phyloP scores from a whole-genome alignment of 2,888 invertebrate genomes.

The Xestia ashworthii region DNA sequence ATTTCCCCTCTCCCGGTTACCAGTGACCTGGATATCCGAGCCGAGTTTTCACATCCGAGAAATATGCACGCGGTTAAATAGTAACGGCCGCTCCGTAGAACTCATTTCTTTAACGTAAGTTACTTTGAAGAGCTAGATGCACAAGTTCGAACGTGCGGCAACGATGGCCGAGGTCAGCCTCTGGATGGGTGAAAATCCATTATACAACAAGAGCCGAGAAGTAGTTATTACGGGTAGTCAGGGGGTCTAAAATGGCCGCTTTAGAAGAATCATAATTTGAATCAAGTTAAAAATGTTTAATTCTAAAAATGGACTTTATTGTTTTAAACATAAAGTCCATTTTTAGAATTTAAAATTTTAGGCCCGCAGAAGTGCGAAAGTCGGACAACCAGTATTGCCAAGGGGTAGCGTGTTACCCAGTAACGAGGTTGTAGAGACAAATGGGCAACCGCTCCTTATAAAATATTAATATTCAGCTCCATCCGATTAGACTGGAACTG shows the following conservation, averaged over 20 bases:
- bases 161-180: not conserved
- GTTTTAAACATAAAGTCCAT: too few species aligned
- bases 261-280: too few species aligned
- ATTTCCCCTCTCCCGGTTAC: not conserved
- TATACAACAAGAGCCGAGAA: not conserved
- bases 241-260: too few species aligned
- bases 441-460: not conserved
- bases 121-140: not conserved
- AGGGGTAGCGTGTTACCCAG: not conserved
- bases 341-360: too few species aligned
- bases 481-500: not conserved
- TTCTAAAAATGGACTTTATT: too few species aligned
- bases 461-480: not conserved
- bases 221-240: not conserved
- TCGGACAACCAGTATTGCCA: not conserved
- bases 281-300: too few species aligned
- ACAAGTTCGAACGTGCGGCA: not conserved
- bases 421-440: not conserved
- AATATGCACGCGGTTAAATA: not conserved
- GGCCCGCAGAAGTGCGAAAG: not conserved
- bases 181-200: not conserved
- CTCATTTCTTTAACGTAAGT: not conserved
- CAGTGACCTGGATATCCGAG: conserved; percentile 23
- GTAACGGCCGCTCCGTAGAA: not conserved
- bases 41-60: not conserved